Evolutionary conservation across 2,113 vertebrate genomes (phyloP), one percentile per base, ranked within the genome.

Genomic region (Tragelaphus buxtoni): DNA sequence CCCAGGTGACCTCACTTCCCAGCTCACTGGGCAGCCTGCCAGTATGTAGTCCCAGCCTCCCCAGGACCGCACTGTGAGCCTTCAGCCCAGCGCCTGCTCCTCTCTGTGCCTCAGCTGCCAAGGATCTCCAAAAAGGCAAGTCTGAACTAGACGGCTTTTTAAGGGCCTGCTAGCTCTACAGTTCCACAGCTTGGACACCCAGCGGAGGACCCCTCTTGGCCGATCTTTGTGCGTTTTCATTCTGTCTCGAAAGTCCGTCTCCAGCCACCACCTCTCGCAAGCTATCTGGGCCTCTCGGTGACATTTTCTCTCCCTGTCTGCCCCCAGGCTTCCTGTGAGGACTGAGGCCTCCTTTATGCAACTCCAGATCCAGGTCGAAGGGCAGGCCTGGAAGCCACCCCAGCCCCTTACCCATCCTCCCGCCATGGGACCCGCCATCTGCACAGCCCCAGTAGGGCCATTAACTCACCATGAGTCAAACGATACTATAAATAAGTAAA

Each of bases 401-500:
- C 0, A 2, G 28, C 26, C 20, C 79, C 88, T 42, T n/a, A 13
- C 83, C 58, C 94, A 10, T 30, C 90, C 81, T 94, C 20, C 77
- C 35, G 0, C 76, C 58, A 7, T 0, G 10, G 61, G 88, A 74
- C 58, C 42, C 0, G 0, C 97, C 97, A 97, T 98, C 97, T 98
- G 96, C 96, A 91, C 32, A 35, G 86, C 94, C 94, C 92, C 96
- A 47, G 69, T 63, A 84, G 91, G 81, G 22, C 97, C 92, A 97
- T 98, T 97, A 97, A 80, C 96, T 93, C 87, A 82, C 96, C 30
- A 60, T 49, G 90, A 95, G 90, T 95, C 95, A 74, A 95, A 74
- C 10, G n/a, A 42, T 76, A 82, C 63, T 83, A 98, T 98, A 91
- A 98, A 98, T 98, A 98, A 98, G 86, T 98, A 97, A 98, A 94